Evolutionary conservation across 2,888 invertebrate species (phyloP).

Genomic region (Drosophila picticornis): DNA sequence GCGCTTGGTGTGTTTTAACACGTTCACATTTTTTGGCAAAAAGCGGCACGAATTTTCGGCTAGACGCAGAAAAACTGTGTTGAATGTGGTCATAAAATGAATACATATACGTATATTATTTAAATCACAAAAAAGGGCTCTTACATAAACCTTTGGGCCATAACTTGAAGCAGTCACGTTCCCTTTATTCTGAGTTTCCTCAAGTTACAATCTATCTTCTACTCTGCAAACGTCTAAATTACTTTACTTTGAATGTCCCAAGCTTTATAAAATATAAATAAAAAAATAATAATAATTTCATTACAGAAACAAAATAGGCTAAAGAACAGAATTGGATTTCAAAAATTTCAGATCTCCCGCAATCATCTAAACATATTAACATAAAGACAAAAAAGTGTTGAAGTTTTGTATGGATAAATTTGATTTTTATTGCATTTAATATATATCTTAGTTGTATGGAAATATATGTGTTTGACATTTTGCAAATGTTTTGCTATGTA

Average conservation of each 20-base stretch:
- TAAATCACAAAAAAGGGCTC: slow-evolving; percentile 15
- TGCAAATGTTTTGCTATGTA: slow-evolving; percentile 32
- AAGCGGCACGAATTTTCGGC: slow-evolving; percentile 45
- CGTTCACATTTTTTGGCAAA: slow-evolving; percentile 38
- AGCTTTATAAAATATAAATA: background rate
- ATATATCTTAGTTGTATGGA: slow-evolving; percentile 64
- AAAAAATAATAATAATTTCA: background rate
- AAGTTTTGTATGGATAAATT: slow-evolving; percentile 56
- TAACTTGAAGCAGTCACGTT: slow-evolving; percentile 23
- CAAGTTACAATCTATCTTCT: background rate
- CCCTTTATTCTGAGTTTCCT: background rate
- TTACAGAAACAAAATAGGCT: too few species aligned
- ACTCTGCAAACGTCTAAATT: background rate
- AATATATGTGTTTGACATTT: slow-evolving; percentile 44
- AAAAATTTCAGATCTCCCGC: background rate
- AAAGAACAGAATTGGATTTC: background rate
- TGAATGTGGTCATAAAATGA: slow-evolving; percentile 10
- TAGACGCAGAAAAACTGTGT: slow-evolving; percentile 22
- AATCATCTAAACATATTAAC: background rate
- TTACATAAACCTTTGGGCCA: slow-evolving; percentile 26
- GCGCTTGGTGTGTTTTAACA: slow-evolving; percentile 33
- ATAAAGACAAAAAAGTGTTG: background rate
- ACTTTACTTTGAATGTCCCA: background rate
- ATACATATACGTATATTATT: background rate
- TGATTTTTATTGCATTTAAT: slow-evolving; percentile 66